Evolutionary conservation across 2,888 invertebrate species (phyloP), one percentile per base, ranked within the genome.

Genomic region (Eumacrocentrus americanus): DNA sequence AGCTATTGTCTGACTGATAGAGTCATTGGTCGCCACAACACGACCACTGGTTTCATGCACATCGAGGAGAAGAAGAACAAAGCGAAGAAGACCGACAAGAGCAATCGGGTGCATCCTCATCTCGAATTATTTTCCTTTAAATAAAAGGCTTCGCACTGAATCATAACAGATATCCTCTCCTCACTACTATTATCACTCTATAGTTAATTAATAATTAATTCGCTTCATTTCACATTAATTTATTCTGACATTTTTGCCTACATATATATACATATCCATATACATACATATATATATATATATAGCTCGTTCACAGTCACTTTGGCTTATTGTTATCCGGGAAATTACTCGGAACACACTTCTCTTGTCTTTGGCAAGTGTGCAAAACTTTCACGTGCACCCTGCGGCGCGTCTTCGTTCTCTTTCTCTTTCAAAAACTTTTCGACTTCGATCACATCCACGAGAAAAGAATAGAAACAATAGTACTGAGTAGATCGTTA

Each of bases 31-130:
- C 2, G 40, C 22, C 22, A 54, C 16, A 40, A 54, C 42, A 16
- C 60, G 59, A 29, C 53, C 53, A 37, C 37, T 54, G 22, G 25
- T 42, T 40, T 22, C 23, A 16, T 29, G 16, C 25, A 54, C 42
- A 42, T 40, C 25, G 12, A 50, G 34, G 12, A 50, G 34, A 35
- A 59, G 34, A 9, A 20, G 5, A 54, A 44, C 18, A 44, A 54
- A 9, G 12, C 12, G 12, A 18, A 18, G 29, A 38, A 53, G 25
- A 25, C 40, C 16, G 38, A 46, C 38, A 48, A 60, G 2, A 34
- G 20, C 11, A 40, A 48, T 14, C 14, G 42, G 48, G 34, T 60
- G 23, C 40, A 60, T 48, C 60, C 54, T 48, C 60, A 60, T 60
- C 54, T 54, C 50, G 48, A 14, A 40, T 42, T 29, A 16, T 54